phyloP scores from a whole-genome alignment of 2,888 invertebrate genomes.

The Adelognathus sp. region DNA sequence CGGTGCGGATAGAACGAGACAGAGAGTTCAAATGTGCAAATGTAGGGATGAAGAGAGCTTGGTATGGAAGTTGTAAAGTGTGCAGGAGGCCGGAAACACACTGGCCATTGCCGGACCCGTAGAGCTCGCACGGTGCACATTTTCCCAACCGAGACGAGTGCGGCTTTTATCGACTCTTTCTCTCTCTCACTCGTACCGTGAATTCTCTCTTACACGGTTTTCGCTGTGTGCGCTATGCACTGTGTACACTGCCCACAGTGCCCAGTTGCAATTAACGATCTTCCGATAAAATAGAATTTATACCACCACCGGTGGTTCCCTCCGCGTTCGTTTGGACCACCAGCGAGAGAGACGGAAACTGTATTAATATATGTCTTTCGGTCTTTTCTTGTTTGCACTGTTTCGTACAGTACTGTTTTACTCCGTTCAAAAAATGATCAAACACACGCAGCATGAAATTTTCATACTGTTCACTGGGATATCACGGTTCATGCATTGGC shows the following conservation, averaged over 20 bases:
- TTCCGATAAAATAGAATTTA: slow-evolving; percentile 65
- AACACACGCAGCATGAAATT: slow-evolving; percentile 17
- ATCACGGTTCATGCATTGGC: neutral
- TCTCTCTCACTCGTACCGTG: slow-evolving; percentile 13
- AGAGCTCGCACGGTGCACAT: slow-evolving; percentile 50
- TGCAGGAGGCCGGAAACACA: slow-evolving; percentile 44
- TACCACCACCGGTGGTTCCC: slow-evolving; percentile 45
- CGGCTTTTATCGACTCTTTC: slow-evolving; percentile 62
- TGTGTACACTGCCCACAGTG: slow-evolving; percentile 55
- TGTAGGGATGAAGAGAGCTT: slow-evolving; percentile 32
- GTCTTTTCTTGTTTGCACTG: neutral
- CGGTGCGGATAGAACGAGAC: slow-evolving; percentile 12
- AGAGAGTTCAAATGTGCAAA: slow-evolving; percentile 33
- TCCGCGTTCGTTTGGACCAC: slow-evolving; percentile 31
- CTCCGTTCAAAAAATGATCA: slow-evolving; percentile 1
- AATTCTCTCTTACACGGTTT: neutral
- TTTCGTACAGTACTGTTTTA: slow-evolving; percentile 10
- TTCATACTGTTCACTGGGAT: slow-evolving; percentile 28
- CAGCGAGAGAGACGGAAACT: slow-evolving; percentile 8
- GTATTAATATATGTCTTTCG: neutral
- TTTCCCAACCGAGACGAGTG: slow-evolving; percentile 62
- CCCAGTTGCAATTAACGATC: slow-evolving; percentile 65
- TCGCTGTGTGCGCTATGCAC: neutral
- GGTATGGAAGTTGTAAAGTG: neutral
- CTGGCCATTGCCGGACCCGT: slow-evolving; percentile 52